Base-by-base conservation (phyloP, 2,888 invertebrate genomes). In the Seira musarum region DNA sequence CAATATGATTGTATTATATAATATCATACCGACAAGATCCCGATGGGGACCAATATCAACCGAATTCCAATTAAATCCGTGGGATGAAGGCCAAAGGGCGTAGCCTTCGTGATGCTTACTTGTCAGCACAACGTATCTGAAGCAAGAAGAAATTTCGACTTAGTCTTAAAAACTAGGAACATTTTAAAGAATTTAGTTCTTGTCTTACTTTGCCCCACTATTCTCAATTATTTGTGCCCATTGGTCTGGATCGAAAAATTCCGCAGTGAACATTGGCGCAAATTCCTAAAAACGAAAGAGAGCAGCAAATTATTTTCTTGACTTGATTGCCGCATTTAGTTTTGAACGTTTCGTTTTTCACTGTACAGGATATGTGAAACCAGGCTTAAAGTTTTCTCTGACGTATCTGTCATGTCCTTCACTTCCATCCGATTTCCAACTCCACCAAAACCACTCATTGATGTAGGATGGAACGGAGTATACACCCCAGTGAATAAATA, bases 21-120 rank as follows among this genome's bases (percentile, higher is more conserved):
- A 40, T 13, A 40, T 8, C 49, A 1, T 40, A 90, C 94, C 93
- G 61, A 96, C 91, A 64, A 97, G 89, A 89, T 97, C 95, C 66
- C 92, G 89, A 76, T 93, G 92, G 0, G 95, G 94, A 0, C 96
- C 96, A 69, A 94, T 91, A 86, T 95, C 95, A 87, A 92, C 89
- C 0, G 95, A 89, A 88, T 96, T 96, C 96, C 96, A 96, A 87
- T 94, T 94, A 88, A 93, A 97, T 0, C 95, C 93, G 71, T 92
- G 91, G 84, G 91, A 91, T 0, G 95, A 95, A n/a, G 95, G 95
- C 92, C 95, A 96, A 67, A 95, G 88, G 3, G 95, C 93, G 88
- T 91, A 96, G 0, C 96, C 96, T 88, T 96, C 96, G 88, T 96
- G 96, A 88, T 96, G 96, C 89, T 96, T 96, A 88, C 94, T 95